phyloP scores from a whole-genome alignment of 2,888 invertebrate genomes.

The Carpatolechia fugitivella region DNA sequence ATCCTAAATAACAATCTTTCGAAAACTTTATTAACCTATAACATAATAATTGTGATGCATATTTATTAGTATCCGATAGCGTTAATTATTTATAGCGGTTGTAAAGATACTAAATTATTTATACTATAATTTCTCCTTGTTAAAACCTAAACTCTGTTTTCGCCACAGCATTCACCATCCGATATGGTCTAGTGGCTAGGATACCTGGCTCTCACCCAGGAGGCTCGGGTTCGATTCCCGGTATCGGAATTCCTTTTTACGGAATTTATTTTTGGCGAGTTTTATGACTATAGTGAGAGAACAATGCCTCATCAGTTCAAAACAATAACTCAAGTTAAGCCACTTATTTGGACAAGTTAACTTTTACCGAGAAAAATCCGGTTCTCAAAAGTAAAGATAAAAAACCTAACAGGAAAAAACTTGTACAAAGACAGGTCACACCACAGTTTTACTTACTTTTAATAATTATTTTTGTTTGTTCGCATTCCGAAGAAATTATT shows the following conservation, averaged over 20 bases:
- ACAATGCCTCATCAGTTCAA: too few relatives aligned
- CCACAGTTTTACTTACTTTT: too few relatives aligned
- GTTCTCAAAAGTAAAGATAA: neutral
- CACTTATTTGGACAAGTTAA: neutral
- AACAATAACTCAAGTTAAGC: neutral
- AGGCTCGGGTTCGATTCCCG: conserved; percentile 83
- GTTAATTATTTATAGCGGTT: too few relatives aligned
- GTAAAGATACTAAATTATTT: too few relatives aligned
- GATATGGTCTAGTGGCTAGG: conserved; percentile 82
- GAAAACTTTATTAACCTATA: too few relatives aligned
- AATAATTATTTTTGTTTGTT: neutral
- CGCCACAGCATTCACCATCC: conserved; percentile 38
- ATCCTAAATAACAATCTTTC: too few relatives aligned
- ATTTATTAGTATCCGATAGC: too few relatives aligned
- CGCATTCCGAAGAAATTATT: neutral
- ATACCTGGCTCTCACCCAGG: conserved; percentile 81
- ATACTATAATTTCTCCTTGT: too few relatives aligned
- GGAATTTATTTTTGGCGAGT: neutral
- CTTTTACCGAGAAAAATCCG: conserved; percentile 2
- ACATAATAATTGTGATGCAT: too few relatives aligned
- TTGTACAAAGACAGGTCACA: too few relatives aligned
- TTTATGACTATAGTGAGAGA: neutral
- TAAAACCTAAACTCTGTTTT: too few relatives aligned
- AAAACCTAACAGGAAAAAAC: neutral
- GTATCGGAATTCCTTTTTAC: conserved; percentile 65